Evolutionary conservation across 2,113 vertebrate species (phyloP).

Genomic region (Daphoenositta chrysoptera): DNA sequence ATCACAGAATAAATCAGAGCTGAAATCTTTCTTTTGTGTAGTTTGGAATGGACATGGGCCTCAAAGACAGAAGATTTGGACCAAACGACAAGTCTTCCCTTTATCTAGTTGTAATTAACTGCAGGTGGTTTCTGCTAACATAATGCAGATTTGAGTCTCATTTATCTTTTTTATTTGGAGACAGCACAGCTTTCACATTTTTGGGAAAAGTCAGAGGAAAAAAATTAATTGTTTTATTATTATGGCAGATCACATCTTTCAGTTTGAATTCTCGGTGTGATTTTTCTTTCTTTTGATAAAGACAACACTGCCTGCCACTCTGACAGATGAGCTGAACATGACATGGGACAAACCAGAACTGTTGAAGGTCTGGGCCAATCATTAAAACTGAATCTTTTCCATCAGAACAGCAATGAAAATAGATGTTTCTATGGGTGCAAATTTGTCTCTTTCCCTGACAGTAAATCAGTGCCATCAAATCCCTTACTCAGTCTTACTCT

Average conservation of each 20-base stretch:
- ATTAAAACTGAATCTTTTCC: not conserved
- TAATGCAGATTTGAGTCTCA: not conserved
- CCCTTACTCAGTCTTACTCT: not conserved
- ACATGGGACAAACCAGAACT: not conserved
- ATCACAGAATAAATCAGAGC: slow-evolving; percentile 13
- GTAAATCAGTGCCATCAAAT: not conserved
- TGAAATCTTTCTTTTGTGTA: not conserved
- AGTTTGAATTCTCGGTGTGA: not conserved
- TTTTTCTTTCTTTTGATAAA: not conserved
- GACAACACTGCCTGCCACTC: not conserved
- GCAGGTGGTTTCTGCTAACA: slow-evolving; percentile 51
- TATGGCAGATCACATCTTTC: slow-evolving; percentile 12
- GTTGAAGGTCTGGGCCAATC: not conserved
- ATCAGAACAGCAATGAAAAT: not conserved
- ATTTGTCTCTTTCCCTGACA: not conserved
- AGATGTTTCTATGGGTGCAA: not conserved
- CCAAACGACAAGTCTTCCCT: not conserved
- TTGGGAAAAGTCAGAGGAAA: slow-evolving; percentile 7
- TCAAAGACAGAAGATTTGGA: slow-evolving; percentile 7
- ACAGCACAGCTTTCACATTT: not conserved
- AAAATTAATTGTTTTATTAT: not conserved
- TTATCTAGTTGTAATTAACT: slow-evolving; percentile 50
- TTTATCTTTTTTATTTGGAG: slow-evolving; percentile 14
- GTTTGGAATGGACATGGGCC: not conserved
- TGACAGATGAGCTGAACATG: not conserved